A percentile compares a stretch with the other conserved stretches of the same genome.
phyloP scores from a whole-genome alignment of 53 echinoderm and acorn worm genomes.

The Echinometra lucunter region DNA sequence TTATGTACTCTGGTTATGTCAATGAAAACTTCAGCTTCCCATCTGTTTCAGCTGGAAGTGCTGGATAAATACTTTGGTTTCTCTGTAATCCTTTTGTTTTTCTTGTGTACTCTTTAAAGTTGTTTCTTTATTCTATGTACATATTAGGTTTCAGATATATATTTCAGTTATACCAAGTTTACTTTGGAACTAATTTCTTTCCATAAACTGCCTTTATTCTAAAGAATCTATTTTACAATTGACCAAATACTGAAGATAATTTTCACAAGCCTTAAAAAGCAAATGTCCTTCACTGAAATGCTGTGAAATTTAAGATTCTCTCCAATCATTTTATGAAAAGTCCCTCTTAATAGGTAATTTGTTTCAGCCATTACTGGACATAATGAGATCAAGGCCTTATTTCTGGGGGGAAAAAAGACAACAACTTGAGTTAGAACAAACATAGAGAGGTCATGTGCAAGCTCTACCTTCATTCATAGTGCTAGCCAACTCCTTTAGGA shows the following conservation, averaged over 20 bases:
- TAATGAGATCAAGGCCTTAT: neutral
- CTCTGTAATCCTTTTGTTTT: neutral
- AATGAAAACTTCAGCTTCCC: neutral
- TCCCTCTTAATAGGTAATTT: conserved; percentile 41
- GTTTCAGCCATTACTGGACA: neutral
- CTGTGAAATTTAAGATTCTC: neutral
- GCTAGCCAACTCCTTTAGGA: neutral
- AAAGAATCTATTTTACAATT: no score
- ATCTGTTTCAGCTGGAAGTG: neutral
- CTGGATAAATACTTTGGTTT: neutral
- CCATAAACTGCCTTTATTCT: no score
- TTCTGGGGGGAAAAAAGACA: neutral
- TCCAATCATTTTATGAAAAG: no score
- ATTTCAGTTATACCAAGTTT: neutral
- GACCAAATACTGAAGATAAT: neutral
- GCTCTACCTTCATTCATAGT: neutral
- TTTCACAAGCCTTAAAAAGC: neutral
- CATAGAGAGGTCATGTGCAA: neutral
- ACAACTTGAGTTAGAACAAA: neutral
- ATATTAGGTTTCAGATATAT: neutral
- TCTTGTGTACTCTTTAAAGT: neutral
- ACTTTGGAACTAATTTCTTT: neutral
- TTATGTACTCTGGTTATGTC: no score
- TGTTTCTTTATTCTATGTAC: neutral
- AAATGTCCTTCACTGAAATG: neutral